Base-by-base conservation (phyloP, 2,888 invertebrate species). In the Rotaria socialis region DNA sequence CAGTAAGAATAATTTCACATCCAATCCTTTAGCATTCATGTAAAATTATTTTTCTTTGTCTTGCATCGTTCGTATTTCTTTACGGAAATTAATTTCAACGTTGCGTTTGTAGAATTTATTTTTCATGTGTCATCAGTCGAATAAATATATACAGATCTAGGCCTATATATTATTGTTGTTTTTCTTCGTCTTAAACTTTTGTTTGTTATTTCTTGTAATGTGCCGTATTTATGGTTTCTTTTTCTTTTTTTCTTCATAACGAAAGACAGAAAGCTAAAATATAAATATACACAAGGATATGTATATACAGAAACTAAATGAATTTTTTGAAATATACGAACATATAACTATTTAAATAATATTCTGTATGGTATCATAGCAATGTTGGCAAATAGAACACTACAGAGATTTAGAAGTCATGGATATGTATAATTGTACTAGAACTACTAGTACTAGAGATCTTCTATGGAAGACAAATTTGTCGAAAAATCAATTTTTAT, bases 131-230 rank as follows among this genome's bases (percentile, higher is more conserved):
- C 27, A 67, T 35, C 16, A 27, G 27, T 16, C 35, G 24, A 14
- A 35, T 27, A 67, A 35, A 67, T 67, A 16, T 11, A 67, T 19
- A 67, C 67, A 67, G 67, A 67, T 67, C 27, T 67, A 67, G 67
- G 67, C 67, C 19, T 67, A 67, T 67, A 67, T 67, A 35, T 67
- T 35, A 67, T 35, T 35, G 27, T 60, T 67, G 67, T 67, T 67
- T 50, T 27, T 35, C 27, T 35, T 67, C 19, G 35, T 67, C 67
- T 67, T 35, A 1, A 67, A 35, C 67, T 16, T 35, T 41, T 67
- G 27, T 67, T 67, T 67, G 67, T 67, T 67, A 67, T 67, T 67
- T 67, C 67, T 67, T 67, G 67, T 67, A 67, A 27, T 67, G 67
- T 67, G 35, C 16, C 67, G 67, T 67, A 67, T 67, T 67, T 67